Evolutionary conservation across 2,113 vertebrate species (phyloP).

Genomic region (Crotalus horridus): DNA sequence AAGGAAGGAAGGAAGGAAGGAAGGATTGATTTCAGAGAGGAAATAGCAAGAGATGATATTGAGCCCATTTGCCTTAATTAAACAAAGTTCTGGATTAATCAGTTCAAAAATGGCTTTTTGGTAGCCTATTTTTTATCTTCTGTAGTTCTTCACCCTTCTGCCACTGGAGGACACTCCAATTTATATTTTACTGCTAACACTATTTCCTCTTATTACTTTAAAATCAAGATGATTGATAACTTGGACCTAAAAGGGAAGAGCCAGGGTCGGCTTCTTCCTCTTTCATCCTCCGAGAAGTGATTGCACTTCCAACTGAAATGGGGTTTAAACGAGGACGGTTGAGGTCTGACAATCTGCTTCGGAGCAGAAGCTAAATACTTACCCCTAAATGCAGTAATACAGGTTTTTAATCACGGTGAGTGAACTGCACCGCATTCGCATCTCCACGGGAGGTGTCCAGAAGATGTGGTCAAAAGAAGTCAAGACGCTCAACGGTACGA

Average conservation of each 20-base stretch:
- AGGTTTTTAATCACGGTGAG: neutral
- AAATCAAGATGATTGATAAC: neutral
- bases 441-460: neutral
- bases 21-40: neutral
- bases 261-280: neutral
- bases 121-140: neutral
- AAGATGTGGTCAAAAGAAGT: neutral
- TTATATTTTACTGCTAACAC: neutral
- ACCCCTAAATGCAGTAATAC: neutral
- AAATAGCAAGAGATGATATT: neutral
- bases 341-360: neutral
- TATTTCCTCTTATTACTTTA: neutral
- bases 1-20: neutral
- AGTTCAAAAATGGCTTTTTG: neutral
- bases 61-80: neutral
- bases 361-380: neutral
- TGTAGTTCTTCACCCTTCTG: neutral
- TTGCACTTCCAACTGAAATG: neutral
- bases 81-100: neutral
- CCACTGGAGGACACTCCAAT: neutral
- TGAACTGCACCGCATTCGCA: neutral
- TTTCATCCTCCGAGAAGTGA: neutral
- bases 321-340: neutral
- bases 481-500: neutral
- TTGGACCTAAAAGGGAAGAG: neutral